These are phyloP conservation scores for Globodera rostochiensis DNA, from an alignment of 1,140 invertebrate genomes.

Conservation along the genomic window DNA sequence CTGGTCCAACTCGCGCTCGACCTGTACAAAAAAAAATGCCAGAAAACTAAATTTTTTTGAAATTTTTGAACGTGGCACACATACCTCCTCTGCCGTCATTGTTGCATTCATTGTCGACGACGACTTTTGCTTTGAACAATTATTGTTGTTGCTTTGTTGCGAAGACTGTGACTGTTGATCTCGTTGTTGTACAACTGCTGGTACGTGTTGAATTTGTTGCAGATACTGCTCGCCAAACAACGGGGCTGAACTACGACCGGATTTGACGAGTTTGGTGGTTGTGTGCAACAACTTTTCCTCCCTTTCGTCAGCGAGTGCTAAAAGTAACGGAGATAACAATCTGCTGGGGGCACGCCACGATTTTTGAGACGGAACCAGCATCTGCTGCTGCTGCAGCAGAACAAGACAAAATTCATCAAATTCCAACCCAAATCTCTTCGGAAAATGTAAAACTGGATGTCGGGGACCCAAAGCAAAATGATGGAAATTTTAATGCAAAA, in stretches of 20 bases:
- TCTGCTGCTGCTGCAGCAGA: conserved; percentile 19
- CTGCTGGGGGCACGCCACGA: not conserved
- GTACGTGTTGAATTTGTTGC: not conserved
- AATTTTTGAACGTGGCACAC: conserved; percentile 8
- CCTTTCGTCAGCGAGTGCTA: not conserved
- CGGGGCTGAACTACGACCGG: conserved; percentile 48
- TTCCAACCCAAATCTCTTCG: not conserved
- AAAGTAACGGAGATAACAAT: not conserved
- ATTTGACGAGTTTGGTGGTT: conserved; percentile 18
- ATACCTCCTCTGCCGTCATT: not conserved
- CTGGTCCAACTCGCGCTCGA: conserved; percentile 7
- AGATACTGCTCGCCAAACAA: conserved; percentile 30
- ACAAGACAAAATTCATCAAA: not conserved
- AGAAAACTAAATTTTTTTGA: too few relatives aligned
- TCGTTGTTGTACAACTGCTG: not conserved
- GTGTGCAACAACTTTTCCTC: not conserved
- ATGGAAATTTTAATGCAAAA: too few relatives aligned
- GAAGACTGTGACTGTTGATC: not conserved
- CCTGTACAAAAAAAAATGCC: not conserved
- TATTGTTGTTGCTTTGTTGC: conserved; percentile 10
- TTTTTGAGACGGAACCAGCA: not conserved
- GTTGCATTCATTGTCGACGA: not conserved
- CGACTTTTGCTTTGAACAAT: conserved; percentile 1
- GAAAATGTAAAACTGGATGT: not conserved
- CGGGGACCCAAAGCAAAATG: too few relatives aligned